These are phyloP conservation scores for Sipha flava DNA, from an alignment of 1,140 invertebrate species.

Conservation along the genomic window DNA sequence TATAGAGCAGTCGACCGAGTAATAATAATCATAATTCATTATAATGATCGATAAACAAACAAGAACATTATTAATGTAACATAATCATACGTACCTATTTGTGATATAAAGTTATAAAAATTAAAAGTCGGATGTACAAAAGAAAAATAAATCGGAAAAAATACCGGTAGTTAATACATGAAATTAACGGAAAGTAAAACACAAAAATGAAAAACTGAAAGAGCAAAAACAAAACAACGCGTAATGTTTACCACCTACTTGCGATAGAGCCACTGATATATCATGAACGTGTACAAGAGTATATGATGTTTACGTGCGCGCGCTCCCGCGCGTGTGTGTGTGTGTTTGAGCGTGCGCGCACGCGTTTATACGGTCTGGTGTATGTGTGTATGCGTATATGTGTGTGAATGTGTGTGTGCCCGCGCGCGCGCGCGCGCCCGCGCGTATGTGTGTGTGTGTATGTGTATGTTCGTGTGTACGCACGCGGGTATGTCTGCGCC, in stretches of 20 bases:
- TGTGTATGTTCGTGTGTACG: not conserved
- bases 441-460: not conserved
- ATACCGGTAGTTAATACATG: no score
- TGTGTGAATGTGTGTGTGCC: not conserved
- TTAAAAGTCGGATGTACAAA: no score
- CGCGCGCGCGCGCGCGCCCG: not conserved
- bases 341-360: not conserved
- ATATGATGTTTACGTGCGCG: not conserved
- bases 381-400: no score
- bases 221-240: not conserved
- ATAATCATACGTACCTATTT: no score
- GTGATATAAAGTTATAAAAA: no score
- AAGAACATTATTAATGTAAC: no score
- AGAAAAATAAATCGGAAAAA: no score
- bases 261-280: slow-evolving; percentile 4
- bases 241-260: slow-evolving; percentile 3
- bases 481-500: not conserved
- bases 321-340: not conserved
- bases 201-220: not conserved
- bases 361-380: not conserved
- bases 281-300: no score
- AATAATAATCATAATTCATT: no score
- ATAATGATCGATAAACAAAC: no score
- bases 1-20: no score
- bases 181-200: not conserved